A percentile compares a stretch with the other conserved stretches of the same genome.
Evolutionary conservation across 2,797 vertebrate species (phyloP).

Genomic region (Lacerta viridis): DNA sequence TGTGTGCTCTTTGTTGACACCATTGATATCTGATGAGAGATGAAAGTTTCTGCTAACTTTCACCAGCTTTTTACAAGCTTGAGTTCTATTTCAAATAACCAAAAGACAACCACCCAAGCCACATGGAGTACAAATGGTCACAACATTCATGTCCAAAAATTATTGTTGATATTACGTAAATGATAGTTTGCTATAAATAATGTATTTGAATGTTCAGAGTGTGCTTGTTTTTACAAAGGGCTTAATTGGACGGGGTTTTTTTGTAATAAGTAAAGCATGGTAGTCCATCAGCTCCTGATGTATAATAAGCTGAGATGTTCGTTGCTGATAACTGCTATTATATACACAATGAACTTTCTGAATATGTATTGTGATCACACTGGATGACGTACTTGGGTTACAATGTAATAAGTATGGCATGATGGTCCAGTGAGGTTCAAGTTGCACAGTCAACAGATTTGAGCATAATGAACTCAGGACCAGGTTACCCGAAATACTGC

Average conservation of each 20-base stretch:
- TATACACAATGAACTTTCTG: conserved; percentile 32
- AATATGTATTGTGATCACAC: neutral
- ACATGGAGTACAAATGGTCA: neutral
- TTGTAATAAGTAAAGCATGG: conserved; percentile 13
- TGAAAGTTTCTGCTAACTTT: neutral
- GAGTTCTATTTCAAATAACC: neutral
- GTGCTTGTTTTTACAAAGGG: neutral
- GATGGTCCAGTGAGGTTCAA: neutral
- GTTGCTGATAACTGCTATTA: conserved; percentile 45
- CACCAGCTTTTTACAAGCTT: neutral
- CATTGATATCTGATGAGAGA: neutral
- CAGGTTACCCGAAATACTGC: too few relatives aligned
- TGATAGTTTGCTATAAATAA: conserved; percentile 1
- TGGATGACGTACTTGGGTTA: conserved; percentile 33
- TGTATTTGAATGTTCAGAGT: accelerated
- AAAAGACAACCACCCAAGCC: neutral
- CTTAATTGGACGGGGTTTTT: neutral
- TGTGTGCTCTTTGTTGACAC: neutral
- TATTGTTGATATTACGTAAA: conserved; percentile 13
- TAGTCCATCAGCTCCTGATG: neutral
- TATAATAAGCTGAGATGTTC: conserved; percentile 49
- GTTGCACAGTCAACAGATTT: conserved; percentile 12
- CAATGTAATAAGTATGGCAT: neutral
- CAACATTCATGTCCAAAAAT: neutral
- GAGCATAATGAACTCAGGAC: neutral